Evolutionary conservation across 2,888 invertebrate species (phyloP).

Genomic region (Andrena marginata): DNA sequence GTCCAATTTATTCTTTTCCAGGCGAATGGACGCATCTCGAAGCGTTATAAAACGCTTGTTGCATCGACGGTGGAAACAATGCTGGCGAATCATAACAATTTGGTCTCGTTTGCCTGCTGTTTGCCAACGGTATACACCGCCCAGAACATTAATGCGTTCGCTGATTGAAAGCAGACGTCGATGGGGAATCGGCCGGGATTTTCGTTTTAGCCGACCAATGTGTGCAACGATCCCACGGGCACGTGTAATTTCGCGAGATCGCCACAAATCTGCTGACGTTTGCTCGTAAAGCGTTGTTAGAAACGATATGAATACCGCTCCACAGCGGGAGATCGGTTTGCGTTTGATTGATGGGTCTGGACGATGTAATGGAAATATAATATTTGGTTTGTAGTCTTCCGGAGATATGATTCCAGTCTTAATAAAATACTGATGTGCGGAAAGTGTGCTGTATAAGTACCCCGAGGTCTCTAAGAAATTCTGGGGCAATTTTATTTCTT

Average conservation of each 20-base stretch:
- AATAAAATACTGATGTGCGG: too few species aligned
- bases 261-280: slow-evolving; percentile 19
- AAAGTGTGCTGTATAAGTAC: too few species aligned
- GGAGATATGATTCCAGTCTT: too few species aligned
- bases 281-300: neutral
- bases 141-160: slow-evolving; percentile 52
- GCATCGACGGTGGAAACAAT: slow-evolving; percentile 13
- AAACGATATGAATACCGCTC: neutral
- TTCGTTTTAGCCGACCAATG: slow-evolving; percentile 26
- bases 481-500: neutral
- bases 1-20: slow-evolving; percentile 7
- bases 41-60: slow-evolving; percentile 25
- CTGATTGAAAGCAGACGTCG: slow-evolving; percentile 58
- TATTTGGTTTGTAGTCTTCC: too few species aligned
- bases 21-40: neutral
- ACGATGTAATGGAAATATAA: neutral
- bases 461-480: neutral
- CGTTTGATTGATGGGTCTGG: neutral
- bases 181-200: slow-evolving; percentile 10
- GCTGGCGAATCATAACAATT: slow-evolving; percentile 28
- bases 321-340: neutral
- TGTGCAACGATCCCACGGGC: neutral
- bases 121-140: slow-evolving; percentile 13
- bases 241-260: slow-evolving; percentile 19
- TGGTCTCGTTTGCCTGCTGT: slow-evolving; percentile 8